These are phyloP conservation scores for Rhinichthys klamathensis DNA, from an alignment of 2,113 vertebrate species.

Conservation along the genomic window DNA sequence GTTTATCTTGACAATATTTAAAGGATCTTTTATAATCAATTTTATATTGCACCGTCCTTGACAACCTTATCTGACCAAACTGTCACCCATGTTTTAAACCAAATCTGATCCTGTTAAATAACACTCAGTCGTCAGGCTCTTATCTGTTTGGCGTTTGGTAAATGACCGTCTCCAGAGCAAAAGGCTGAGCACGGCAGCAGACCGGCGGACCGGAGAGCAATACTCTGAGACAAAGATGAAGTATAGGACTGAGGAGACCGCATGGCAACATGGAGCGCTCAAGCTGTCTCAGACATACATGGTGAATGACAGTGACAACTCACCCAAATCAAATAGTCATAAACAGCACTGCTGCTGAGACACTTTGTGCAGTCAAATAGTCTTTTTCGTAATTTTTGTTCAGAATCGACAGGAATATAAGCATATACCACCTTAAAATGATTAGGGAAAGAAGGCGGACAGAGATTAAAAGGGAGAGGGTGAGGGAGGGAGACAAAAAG, in stretches of 20 bases:
- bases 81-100: background rate
- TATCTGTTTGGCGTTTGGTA: conserved; percentile 17
- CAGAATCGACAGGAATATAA: background rate
- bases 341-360: background rate
- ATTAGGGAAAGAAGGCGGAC: background rate
- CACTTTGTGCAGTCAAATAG: background rate
- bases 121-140: background rate
- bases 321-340: conserved; percentile 16
- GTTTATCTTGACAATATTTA: background rate
- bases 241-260: background rate
- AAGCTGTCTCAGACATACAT: conserved; percentile 15
- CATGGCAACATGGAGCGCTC: background rate
- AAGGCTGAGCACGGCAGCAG: background rate
- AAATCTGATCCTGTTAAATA: conserved; percentile 25
- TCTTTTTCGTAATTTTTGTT: background rate
- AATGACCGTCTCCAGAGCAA: background rate
- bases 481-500: background rate
- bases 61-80: conserved; percentile 22
- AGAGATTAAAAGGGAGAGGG: background rate
- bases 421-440: background rate
- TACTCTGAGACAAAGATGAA: conserved; percentile 19
- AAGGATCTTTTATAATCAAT: background rate
- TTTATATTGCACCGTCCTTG: background rate
- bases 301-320: conserved; percentile 15
- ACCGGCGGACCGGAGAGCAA: background rate